These are phyloP conservation scores for Acleris literana DNA, from an alignment of 2,888 invertebrate species.

Conservation along the genomic window DNA sequence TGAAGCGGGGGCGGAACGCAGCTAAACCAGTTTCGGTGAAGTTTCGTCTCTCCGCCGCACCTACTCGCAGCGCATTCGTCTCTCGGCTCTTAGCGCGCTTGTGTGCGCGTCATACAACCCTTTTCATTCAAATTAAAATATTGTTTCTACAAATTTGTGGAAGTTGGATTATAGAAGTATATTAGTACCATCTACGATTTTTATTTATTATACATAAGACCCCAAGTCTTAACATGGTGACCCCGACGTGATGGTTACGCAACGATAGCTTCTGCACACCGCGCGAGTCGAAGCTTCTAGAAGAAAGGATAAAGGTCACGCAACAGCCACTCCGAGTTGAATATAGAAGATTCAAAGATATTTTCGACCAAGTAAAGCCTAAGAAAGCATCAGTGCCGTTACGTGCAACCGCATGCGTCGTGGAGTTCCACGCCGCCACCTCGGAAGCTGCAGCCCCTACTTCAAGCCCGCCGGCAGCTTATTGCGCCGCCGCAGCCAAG, in stretches of 20 bases:
- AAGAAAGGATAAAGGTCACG: not conserved
- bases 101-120: too few species aligned
- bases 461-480: conserved; percentile 2
- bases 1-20: too few species aligned
- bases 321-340: not conserved
- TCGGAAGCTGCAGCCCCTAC: not conserved
- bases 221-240: not conserved
- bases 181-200: too few species aligned
- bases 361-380: not conserved
- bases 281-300: conserved; percentile 5
- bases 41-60: too few species aligned
- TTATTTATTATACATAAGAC: too few species aligned
- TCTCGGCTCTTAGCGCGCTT: too few species aligned
- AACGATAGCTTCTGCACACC: not conserved
- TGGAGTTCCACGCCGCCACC: not conserved
- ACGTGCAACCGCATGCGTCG: not conserved
- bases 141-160: too few species aligned
- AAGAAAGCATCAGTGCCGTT: not conserved
- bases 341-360: not conserved
- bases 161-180: too few species aligned
- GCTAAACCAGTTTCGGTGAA: too few species aligned
- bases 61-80: too few species aligned
- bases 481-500: not conserved
- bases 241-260: conserved; percentile 4
- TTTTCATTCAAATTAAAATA: too few species aligned